Base-by-base conservation (phyloP, 2,888 invertebrate species). In the Ceratothoa steindachneri region DNA sequence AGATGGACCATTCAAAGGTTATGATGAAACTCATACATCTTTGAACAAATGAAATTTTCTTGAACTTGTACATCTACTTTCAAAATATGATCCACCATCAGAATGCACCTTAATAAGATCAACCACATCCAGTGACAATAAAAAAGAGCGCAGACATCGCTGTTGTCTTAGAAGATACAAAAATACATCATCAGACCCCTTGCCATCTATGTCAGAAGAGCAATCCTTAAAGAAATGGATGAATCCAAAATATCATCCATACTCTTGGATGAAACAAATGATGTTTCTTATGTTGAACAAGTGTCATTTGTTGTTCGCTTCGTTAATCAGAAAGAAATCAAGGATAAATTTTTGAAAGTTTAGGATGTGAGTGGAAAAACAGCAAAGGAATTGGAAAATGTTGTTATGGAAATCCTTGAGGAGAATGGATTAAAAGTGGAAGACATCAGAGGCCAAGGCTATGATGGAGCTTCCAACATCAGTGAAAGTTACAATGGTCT, bases 381-480 rank as follows among this genome's bases (percentile, higher is more conserved):
- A 52, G 72, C 69, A 1, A 28, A 72, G 29, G 69, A 31, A 27
- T 24, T 71, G 29, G 67, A 70, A 3, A 30, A 22, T 53, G 29
- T 51, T n/a, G 28, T 72, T 7, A 28, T 51, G 12, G 12, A 22
- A 5, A n/a, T 29, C 28, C 30, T 72, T 9, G 28, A 29, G 28
- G 29, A 55, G 41, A 29, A 55, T 68, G 51, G 2, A 15, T 30
- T 73, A 15, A 28, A 30, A 4, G 29, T 55, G 19, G 64, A 73
- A 30, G 60, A 73, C 5, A 73, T 71, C 28, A 52, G 29, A 29
- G 31, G 60, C 22, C 69, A 69, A 22, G 52, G 68, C 7, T 69
- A 55, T 70, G 69, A 73, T 60, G 73, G 30, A 30, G 69, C 68
- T 22, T 55, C 69, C 29, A 73, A 73, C 68, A 71, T 72, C 60